Evolutionary conservation across 2,888 invertebrate species (phyloP).

Genomic region (Drosophila planitibia): DNA sequence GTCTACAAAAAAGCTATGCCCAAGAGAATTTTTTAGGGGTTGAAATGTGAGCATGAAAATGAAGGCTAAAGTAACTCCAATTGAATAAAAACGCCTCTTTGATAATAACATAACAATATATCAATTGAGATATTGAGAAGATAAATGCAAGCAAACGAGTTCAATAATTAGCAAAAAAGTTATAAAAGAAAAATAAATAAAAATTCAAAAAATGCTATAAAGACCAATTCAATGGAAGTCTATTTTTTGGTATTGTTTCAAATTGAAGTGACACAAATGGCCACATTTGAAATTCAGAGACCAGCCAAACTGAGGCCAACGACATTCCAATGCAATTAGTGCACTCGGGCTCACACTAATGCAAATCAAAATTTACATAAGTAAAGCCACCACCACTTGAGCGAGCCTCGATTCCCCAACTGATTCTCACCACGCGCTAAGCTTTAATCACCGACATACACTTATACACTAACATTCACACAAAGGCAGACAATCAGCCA

Average conservation of each 20-base stretch:
- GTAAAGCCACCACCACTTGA: slow-evolving; percentile 65
- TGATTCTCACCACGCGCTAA: slow-evolving; percentile 67
- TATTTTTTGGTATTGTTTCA: slow-evolving; percentile 34
- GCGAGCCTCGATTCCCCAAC: slow-evolving; percentile 44
- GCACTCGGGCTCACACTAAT: slow-evolving; percentile 10
- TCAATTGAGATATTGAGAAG: not conserved
- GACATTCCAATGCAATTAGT: slow-evolving; percentile 68
- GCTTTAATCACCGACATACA: slow-evolving; percentile 67
- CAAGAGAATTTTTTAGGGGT: slow-evolving; percentile 52
- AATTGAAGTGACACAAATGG: slow-evolving; percentile 66
- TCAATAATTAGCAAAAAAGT: not conserved
- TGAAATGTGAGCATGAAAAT: slow-evolving; percentile 34
- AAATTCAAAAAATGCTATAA: not conserved
- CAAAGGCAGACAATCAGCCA: slow-evolving; percentile 17
- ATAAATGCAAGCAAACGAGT: not conserved
- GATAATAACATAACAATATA: slow-evolving; percentile 9
- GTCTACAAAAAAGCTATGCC: slow-evolving; percentile 59
- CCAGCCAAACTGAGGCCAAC: slow-evolving; percentile 24
- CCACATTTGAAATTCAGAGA: slow-evolving; percentile 40
- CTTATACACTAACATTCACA: slow-evolving; percentile 13
- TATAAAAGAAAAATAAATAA: not conserved
- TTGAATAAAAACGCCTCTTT: slow-evolving; percentile 46
- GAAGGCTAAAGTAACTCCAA: slow-evolving; percentile 41
- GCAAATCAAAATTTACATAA: slow-evolving; percentile 21
- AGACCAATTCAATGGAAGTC: not conserved